Conservation (phyloP, 1,140 invertebrate genomes). For the Halictus rubicundus region DNA sequence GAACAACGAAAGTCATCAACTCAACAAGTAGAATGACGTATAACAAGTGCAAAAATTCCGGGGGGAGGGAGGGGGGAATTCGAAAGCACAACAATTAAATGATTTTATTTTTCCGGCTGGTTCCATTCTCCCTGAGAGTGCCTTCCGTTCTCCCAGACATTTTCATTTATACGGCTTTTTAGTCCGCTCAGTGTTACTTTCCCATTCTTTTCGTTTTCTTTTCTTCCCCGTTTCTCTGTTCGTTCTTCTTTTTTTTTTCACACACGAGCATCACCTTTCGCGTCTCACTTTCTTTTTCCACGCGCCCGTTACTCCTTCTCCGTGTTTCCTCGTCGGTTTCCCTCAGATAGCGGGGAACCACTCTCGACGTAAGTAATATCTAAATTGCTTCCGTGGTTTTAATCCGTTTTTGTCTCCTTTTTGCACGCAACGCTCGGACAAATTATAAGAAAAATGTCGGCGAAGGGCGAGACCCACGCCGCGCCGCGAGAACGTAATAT, state of each 20-base stretch:
- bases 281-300: conserved; percentile 26
- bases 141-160: conserved; percentile 28
- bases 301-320: conserved; percentile 8
- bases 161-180: conserved; percentile 36
- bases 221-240: no score
- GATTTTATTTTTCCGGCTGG: background rate
- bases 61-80: no score
- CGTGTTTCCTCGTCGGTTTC: conserved; percentile 7
- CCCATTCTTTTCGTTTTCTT: background rate
- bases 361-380: conserved; percentile 43
- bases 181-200: conserved; percentile 17
- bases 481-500: background rate
- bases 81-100: conserved; percentile 2
- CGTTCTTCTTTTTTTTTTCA: background rate
- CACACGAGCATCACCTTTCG: conserved; percentile 28
- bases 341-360: conserved; percentile 9
- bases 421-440: background rate
- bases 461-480: background rate
- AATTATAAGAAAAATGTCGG: conserved; percentile 10
- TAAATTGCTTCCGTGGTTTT: conserved; percentile 40
- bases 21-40: no score
- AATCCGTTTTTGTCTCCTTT: background rate
- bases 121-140: conserved; percentile 15
- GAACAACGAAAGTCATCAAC: no score
- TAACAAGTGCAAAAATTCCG: no score